A percentile compares a stretch with the other conserved stretches of the same genome.
Conservation (phyloP, 2,797 vertebrate genomes). For the Echiichthys vipera region DNA sequence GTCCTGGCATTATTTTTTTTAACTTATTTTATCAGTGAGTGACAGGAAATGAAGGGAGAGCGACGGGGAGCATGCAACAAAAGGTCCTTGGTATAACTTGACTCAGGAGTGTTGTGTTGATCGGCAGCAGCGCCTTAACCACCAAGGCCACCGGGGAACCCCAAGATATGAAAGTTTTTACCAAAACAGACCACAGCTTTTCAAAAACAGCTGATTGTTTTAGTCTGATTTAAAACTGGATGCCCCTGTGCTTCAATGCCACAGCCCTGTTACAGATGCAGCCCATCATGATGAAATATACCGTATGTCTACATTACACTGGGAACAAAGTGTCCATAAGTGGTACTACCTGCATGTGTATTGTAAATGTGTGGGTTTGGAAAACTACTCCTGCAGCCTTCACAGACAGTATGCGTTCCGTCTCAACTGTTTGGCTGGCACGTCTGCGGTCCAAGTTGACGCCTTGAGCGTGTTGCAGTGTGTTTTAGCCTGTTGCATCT, state of each 20-base stretch:
- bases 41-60: neutral
- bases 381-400: neutral
- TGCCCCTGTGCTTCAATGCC: neutral
- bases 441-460: neutral
- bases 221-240: neutral
- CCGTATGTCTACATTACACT: neutral
- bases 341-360: neutral
- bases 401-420: neutral
- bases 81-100: neutral
- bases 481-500: constrained; percentile 39
- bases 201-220: neutral
- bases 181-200: neutral
- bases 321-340: neutral
- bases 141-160: neutral
- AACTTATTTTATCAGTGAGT: neutral
- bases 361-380: constrained; percentile 1
- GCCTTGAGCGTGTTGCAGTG: constrained; percentile 21
- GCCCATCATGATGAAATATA: neutral
- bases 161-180: neutral
- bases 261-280: constrained; percentile 8
- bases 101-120: neutral
- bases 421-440: constrained; percentile 16
- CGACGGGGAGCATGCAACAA: neutral
- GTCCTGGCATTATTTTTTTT: too few relatives aligned
- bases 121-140: neutral